phyloP scores from a whole-genome alignment of 2,113 vertebrate species.

The Amblyopsis rosae region DNA sequence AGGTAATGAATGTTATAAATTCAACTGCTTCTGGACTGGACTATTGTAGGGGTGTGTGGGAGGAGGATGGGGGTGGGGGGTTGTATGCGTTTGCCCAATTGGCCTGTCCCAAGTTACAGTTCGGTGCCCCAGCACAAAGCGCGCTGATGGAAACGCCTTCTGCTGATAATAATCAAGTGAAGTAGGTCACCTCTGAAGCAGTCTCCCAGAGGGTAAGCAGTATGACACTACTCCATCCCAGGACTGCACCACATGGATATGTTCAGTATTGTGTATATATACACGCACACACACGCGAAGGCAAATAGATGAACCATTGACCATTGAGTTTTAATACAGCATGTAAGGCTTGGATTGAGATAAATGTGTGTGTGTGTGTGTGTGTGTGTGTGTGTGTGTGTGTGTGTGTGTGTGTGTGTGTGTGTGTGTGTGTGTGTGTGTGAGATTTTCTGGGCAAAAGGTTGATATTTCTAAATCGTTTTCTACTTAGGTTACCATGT shows the following conservation, averaged over 20 bases:
- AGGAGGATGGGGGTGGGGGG: background rate
- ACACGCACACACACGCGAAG: slow-evolving; percentile 22
- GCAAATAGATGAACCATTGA: slow-evolving; percentile 10
- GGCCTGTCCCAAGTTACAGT: slow-evolving; percentile 66
- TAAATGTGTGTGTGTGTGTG: background rate
- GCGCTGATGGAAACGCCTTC: slow-evolving; percentile 64
- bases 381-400: background rate
- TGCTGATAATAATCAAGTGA: slow-evolving; percentile 69
- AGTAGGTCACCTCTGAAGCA: slow-evolving; percentile 76
- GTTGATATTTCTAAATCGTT: slow-evolving; percentile 33
- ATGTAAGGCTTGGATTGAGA: background rate
- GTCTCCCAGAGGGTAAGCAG: slow-evolving; percentile 57
- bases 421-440: background rate
- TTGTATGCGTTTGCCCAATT: slow-evolving; percentile 44
- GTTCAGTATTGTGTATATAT: slow-evolving; percentile 11
- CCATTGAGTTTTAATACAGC: too few species aligned
- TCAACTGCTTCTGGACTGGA: slow-evolving; percentile 44
- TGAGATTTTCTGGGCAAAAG: background rate
- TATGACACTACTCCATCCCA: slow-evolving; percentile 35
- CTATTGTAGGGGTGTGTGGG: slow-evolving; percentile 13
- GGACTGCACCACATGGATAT: slow-evolving; percentile 41
- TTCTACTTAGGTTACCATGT: slow-evolving; percentile 17
- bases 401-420: background rate
- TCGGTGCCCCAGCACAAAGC: slow-evolving; percentile 74
- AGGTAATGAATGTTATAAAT: slow-evolving; percentile 71